These are phyloP conservation scores for Drosophila lowei DNA, from an alignment of 1,140 invertebrate genomes.

Conservation along the genomic window DNA sequence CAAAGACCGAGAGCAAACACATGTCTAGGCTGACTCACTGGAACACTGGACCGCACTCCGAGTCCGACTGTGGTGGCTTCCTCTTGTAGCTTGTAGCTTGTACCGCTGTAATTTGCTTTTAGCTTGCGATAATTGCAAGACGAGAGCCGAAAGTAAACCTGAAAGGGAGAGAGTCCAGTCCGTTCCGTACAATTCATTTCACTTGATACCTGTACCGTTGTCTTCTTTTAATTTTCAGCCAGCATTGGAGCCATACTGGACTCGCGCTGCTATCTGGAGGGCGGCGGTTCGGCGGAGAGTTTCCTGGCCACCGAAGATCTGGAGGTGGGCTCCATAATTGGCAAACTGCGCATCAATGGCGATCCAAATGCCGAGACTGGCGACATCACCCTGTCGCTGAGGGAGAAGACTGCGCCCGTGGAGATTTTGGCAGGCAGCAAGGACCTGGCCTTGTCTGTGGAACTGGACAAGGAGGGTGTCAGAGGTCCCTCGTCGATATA, in stretches of 20 bases:
- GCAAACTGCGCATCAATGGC: constrained; percentile 90
- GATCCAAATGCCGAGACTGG: constrained; percentile 88
- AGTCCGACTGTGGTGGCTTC: constrained; percentile 33
- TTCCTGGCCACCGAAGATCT: constrained; percentile 95
- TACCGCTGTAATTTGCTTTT: constrained; percentile 55
- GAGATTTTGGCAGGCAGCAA: constrained; percentile 89
- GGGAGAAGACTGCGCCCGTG: constrained; percentile 91
- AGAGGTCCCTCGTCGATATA: constrained; percentile 92
- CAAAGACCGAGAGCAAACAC: constrained; percentile 62
- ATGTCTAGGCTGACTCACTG: constrained; percentile 56
- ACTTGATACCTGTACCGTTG: constrained; percentile 11
- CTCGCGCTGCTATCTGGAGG: constrained; percentile 94
- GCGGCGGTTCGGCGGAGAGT: constrained; percentile 94
- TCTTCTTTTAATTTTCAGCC: constrained; percentile 50
- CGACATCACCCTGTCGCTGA: constrained; percentile 90
- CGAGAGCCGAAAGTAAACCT: constrained; percentile 34
- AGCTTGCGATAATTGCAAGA: constrained; percentile 24
- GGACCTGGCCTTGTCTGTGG: constrained; percentile 90
- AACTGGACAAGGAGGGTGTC: constrained; percentile 93
- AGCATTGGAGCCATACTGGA: constrained; percentile 86
- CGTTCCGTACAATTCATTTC: constrained; percentile 8
- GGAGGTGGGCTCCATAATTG: constrained; percentile 90
- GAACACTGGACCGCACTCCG: constrained; percentile 7
- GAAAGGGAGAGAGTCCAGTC: constrained; percentile 44
- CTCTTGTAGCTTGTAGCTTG: constrained; percentile 18